Evolutionary conservation across 2,113 vertebrate genomes (phyloP), one percentile per base, ranked within the genome.

Genomic region (Gallinago paraguaiae): DNA sequence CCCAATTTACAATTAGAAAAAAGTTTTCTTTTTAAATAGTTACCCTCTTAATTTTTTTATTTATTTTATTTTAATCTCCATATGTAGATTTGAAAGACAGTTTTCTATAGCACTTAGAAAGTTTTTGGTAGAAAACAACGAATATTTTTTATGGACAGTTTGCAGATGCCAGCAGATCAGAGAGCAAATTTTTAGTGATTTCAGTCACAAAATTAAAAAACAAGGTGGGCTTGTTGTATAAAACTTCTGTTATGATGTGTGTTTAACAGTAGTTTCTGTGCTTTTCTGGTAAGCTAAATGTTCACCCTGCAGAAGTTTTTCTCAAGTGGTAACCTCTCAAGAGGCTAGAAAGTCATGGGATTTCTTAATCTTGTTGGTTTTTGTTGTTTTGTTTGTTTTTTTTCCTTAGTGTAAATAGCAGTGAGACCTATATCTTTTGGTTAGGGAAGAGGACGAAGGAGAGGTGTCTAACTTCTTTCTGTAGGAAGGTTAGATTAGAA

Each of bases 181-280:
- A 4, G 79, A 25, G 5, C 15, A 30, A 30, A 14, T 17, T 81
- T 90, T 30, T 18, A 28, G 22, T 60, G 23, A 31, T 64, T 87
- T 87, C 41, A 61, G 19, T 51, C 11, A 25, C 24, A 56, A 30
- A 53, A 78, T 48, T 33, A 20, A 79, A 85, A 82, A 51, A 31
- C 3, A 16, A 67, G 5, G 5, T 51, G 10, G 10, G 18, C 9
- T 68, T 76, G 10, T 53, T 59, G 16, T 64, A 1, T 45, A 37
- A n/a, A 41, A 6, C 2, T 50, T 30, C 6, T 31, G 0, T 63
- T 27, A 4, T 41, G 37, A 9, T 67, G 10, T 61, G 5, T 39
- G 54, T 39, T 56, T 41, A 53, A 17, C 20, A 33, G 43, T 64
- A n/a, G 13, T 85, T 88, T 67, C 54, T 56, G 6, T 89, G 43